A percentile compares a stretch with the other conserved stretches of the same genome.
Evolutionary conservation across 2,888 invertebrate genomes (phyloP).

Genomic region (Platycheirus rosarum): DNA sequence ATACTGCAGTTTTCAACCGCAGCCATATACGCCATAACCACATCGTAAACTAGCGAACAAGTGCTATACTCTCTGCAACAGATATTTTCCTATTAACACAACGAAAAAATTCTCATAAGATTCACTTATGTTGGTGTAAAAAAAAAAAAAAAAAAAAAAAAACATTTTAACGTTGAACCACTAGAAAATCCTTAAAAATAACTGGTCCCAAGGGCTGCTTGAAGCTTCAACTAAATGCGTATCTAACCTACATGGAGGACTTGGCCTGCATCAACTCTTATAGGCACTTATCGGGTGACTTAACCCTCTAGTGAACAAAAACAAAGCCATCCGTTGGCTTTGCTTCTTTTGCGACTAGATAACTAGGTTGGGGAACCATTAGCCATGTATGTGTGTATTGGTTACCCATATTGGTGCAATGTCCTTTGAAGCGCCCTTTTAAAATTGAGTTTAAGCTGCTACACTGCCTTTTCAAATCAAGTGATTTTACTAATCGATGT

Average conservation of each 20-base stretch:
- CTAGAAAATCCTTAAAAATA: not conserved
- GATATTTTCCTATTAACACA: not conserved
- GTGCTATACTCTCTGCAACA: slow-evolving; percentile 5
- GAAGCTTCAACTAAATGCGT: slow-evolving; percentile 2
- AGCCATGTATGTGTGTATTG: slow-evolving; percentile 25
- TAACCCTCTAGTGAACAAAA: slow-evolving; percentile 56
- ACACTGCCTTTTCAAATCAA: slow-evolving; percentile 60
- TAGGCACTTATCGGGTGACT: slow-evolving; percentile 59
- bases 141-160: not conserved
- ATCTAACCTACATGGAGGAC: not conserved
- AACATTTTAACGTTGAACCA: not conserved
- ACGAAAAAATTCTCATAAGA: slow-evolving; percentile 2
- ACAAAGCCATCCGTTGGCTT: slow-evolving; percentile 49
- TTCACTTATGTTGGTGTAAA: too few species aligned
- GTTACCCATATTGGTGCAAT: not conserved
- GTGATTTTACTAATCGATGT: slow-evolving; percentile 69
- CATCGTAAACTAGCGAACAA: slow-evolving; percentile 39
- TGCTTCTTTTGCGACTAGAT: slow-evolving; percentile 24
- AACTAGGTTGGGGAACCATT: slow-evolving; percentile 52
- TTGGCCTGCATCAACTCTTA: not conserved
- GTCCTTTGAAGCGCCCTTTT: slow-evolving; percentile 49
- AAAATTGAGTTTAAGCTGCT: slow-evolving; percentile 44
- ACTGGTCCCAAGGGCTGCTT: not conserved
- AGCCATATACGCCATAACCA: slow-evolving; percentile 9
- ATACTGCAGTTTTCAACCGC: slow-evolving; percentile 27